Percentiles rank a stretch among this genome's conserved stretches.
These are phyloP conservation scores for Polydrusus tereticollis DNA, from an alignment of 2,888 invertebrate species.

Conservation along the genomic window DNA sequence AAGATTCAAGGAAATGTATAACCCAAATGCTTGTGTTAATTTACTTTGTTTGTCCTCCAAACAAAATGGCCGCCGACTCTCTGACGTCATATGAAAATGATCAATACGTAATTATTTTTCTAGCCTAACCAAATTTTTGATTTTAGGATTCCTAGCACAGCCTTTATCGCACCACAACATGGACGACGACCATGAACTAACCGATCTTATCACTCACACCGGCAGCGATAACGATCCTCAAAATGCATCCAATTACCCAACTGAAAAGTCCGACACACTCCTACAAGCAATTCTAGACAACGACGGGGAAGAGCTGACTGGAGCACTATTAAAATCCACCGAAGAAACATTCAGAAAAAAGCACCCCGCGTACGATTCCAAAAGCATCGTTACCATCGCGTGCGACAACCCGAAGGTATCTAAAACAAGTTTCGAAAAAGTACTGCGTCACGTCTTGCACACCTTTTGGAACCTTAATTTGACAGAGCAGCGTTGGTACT, in stretches of 20 bases:
- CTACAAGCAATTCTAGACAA: constrained; percentile 36
- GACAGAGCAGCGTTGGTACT: constrained; percentile 50
- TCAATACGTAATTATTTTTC: too few relatives aligned
- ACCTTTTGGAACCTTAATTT: constrained; percentile 38
- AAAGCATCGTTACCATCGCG: constrained; percentile 47
- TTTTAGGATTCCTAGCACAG: neutral
- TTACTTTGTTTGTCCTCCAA: too few relatives aligned
- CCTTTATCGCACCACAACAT: neutral
- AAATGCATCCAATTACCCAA: neutral
- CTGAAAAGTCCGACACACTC: neutral
- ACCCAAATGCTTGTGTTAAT: too few relatives aligned
- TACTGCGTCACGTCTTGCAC: constrained; percentile 6
- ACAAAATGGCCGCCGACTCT: too few relatives aligned
- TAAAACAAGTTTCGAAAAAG: neutral
- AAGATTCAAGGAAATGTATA: too few relatives aligned
- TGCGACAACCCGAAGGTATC: constrained; percentile 13
- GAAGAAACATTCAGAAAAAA: constrained; percentile 18
- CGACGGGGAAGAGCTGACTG: constrained; percentile 21
- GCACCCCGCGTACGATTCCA: constrained; percentile 24
- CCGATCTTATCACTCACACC: neutral
- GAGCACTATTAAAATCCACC: constrained; percentile 5
- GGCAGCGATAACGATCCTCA: neutral
- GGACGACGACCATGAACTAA: neutral
- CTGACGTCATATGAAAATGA: too few relatives aligned
- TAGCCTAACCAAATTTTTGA: neutral